These are phyloP conservation scores for Campoletis raptor DNA, from an alignment of 2,888 invertebrate genomes.

Conservation along the genomic window DNA sequence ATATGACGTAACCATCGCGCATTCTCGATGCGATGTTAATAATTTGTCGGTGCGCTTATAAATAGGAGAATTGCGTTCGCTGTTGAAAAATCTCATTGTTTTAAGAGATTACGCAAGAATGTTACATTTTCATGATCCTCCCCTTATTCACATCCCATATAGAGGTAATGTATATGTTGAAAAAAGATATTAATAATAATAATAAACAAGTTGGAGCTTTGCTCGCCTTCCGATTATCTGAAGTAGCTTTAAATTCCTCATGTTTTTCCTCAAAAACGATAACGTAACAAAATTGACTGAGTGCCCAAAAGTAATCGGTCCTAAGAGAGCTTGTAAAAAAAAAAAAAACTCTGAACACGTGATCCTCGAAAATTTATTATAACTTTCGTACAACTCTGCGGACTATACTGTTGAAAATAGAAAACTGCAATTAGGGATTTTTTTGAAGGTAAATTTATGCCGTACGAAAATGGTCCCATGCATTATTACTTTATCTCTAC, in stretches of 20 bases:
- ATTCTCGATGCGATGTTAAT: conserved; percentile 20
- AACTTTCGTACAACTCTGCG: not conserved
- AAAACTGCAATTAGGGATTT: not conserved
- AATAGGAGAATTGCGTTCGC: conserved; percentile 32
- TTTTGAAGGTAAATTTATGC: not conserved
- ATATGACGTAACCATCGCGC: conserved; percentile 5
- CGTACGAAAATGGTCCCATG: not conserved
- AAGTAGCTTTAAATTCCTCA: not conserved
- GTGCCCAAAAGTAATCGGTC: not conserved
- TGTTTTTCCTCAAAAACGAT: not conserved
- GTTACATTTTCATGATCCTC: not conserved
- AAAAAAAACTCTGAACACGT: not conserved
- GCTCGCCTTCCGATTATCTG: not conserved
- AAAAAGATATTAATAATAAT: not conserved
- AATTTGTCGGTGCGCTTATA: conserved; percentile 33
- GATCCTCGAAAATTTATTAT: not conserved
- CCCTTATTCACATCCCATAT: not conserved
- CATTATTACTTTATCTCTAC: not conserved
- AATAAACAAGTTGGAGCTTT: not conserved
- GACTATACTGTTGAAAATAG: not conserved
- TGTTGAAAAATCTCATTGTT: conserved; percentile 40
- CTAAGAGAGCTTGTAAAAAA: not conserved
- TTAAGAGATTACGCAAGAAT: conserved; percentile 8
- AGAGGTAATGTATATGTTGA: conserved; percentile 4
- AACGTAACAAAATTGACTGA: not conserved